Evolutionary conservation across 2,888 invertebrate species (phyloP), one percentile per base, ranked within the genome.

Genomic region (Volucella inflata): DNA sequence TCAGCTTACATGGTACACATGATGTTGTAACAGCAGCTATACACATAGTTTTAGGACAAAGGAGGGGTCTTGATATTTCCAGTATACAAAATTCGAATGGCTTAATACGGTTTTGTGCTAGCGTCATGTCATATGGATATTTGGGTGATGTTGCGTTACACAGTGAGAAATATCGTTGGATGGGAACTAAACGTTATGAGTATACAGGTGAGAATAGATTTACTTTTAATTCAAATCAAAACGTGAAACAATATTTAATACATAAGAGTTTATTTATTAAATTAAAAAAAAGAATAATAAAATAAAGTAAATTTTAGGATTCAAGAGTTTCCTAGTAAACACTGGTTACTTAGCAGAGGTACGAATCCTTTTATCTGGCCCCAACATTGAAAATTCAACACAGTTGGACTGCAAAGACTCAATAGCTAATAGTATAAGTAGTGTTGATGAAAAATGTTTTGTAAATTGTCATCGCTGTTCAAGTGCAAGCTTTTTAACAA

Each of bases 161-260:
- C 89, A 97, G 97, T 89, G 97, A 97, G 89, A 94, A 94, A 82
- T 95, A 96, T 88, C 93, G 97, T 55, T 97, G 96, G 96, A 95
- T 97, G 95, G 97, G 97, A 48, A 97, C 97, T 14, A 94, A 94
- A 87, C 93, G 97, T 87, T 97, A 97, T 90, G 95, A 96, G 89
- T 95, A 95, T 91, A 94, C 95, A 71, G 96, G 96, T 95, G 90
- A 88, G 89, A 65, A 10, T 8, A 14, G 53, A 1, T 70, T 30
- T 38, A 55, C 14, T 60, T 48, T 48, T 2, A 30, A 30, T 21
- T 48, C 10, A 36, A 48, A 16, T 30, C 6, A 38, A 38, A n/a
- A 36, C 9, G 2, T 12, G 0, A 2, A 51, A 2, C 2, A 36
- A 64, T 46, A 44, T 6, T 30, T 30, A n/a, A 2, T 51, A 9